These are phyloP conservation scores for Bombus superbus DNA, from an alignment of 1,140 invertebrate species.

Conservation along the genomic window DNA sequence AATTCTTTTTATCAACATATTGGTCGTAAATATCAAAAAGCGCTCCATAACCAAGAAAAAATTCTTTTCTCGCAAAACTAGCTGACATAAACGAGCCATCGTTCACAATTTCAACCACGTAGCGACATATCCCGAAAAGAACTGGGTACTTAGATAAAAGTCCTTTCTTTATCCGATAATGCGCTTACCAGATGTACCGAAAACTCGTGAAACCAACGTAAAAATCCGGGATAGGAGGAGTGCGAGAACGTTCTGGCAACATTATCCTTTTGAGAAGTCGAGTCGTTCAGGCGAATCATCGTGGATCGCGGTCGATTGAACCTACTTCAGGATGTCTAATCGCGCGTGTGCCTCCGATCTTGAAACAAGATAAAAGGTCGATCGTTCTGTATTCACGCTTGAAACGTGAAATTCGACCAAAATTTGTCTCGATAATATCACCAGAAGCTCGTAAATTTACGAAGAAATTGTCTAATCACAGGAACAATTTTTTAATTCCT, in stretches of 20 bases:
- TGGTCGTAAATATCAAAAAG: not conserved
- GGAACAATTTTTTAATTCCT: too few relatives aligned
- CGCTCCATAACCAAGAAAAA: too few relatives aligned
- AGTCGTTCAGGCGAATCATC: not conserved
- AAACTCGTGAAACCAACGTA: constrained; percentile 39
- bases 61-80: not conserved
- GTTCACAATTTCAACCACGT: constrained; percentile 17
- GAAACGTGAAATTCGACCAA: constrained; percentile 8
- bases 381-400: not conserved
- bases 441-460: not conserved
- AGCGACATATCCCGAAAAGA: not conserved
- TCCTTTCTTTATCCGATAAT: constrained; percentile 54
- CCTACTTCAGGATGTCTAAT: constrained; percentile 36
- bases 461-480: not conserved
- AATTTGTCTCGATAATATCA: not conserved
- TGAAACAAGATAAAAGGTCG: constrained; percentile 11
- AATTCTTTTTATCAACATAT: too few relatives aligned
- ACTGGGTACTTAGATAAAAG: constrained; percentile 23
- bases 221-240: not conserved
- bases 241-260: constrained; percentile 25
- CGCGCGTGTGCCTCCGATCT: constrained; percentile 22
- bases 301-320: constrained; percentile 43
- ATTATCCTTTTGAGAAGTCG: constrained; percentile 47
- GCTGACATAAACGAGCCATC: not conserved
- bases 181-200: constrained; percentile 59